Evolutionary conservation across 2,797 vertebrate genomes (phyloP).

Genomic region (Falco naumanni): DNA sequence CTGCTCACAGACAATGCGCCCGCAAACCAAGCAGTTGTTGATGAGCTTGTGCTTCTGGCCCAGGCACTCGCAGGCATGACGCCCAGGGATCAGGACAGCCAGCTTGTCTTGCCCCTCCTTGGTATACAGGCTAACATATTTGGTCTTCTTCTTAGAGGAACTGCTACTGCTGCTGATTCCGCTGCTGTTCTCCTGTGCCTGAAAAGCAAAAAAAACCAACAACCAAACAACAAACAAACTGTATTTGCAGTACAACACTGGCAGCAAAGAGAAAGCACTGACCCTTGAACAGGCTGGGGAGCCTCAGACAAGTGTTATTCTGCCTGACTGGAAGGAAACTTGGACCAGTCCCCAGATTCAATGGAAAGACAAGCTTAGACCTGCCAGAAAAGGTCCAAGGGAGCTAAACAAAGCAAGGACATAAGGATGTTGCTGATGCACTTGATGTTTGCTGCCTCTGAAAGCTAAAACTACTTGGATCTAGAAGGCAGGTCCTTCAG

Average conservation of each 20-base stretch:
- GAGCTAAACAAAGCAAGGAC: background rate
- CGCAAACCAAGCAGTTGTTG: constrained; percentile 95
- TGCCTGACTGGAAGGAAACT: background rate
- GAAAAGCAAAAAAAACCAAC: background rate
- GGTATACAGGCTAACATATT: constrained; percentile 90
- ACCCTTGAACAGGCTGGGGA: background rate
- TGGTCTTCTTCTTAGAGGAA: constrained; percentile 89
- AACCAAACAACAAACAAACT: background rate
- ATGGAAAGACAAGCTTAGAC: background rate
- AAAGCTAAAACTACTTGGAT: background rate
- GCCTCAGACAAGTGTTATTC: background rate
- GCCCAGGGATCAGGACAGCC: constrained; percentile 89
- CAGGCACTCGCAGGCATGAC: constrained; percentile 91
- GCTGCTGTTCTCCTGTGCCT: constrained; percentile 84
- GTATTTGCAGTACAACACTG: background rate
- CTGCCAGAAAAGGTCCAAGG: background rate
- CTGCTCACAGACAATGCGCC: constrained; percentile 95
- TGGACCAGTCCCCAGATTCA: background rate
- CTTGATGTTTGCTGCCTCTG: background rate
- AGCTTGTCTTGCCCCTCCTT: constrained; percentile 93
- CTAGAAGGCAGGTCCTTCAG: fast-evolving
- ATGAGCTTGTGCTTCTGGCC: constrained; percentile 95
- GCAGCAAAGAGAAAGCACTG: background rate
- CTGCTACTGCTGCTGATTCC: constrained; percentile 52
- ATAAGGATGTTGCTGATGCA: background rate